phyloP scores from a whole-genome alignment of 2,888 invertebrate genomes.

The Pristionchus maxplancki region DNA sequence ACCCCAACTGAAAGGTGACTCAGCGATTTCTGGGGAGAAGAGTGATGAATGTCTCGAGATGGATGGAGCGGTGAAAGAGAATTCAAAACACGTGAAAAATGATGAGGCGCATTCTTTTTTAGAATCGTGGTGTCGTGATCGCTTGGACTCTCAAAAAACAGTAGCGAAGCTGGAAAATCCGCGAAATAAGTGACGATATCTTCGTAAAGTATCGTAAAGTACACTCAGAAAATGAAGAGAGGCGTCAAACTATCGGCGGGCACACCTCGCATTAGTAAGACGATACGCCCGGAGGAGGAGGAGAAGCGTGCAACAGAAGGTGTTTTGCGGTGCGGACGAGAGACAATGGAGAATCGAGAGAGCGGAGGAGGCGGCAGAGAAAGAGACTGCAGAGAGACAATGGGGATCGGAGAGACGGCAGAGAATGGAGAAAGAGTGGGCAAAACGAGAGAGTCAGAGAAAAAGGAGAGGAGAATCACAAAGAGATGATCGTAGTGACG shows the following conservation, averaged over 20 bases:
- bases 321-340: slow-evolving; percentile 14
- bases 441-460: neutral
- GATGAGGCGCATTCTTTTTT: too few relatives aligned
- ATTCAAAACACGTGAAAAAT: neutral
- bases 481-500: neutral
- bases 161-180: neutral
- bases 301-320: slow-evolving; percentile 41
- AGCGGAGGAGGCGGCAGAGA: slow-evolving; percentile 11
- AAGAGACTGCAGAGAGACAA: neutral
- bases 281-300: neutral
- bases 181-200: neutral
- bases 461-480: neutral
- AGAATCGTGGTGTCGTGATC: too few relatives aligned
- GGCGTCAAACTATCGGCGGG: slow-evolving; percentile 1
- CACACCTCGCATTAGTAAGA: slow-evolving; percentile 22
- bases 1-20: neutral
- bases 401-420: neutral
- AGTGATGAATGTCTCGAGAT: neutral
- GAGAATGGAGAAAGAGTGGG: neutral
- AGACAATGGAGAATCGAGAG: neutral
- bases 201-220: neutral
- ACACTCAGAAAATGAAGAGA: neutral
- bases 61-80: neutral
- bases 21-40: neutral
- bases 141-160: too few relatives aligned